Conservation (phyloP, 2,113 vertebrate species). For the Mandrillus leucophaeus region DNA sequence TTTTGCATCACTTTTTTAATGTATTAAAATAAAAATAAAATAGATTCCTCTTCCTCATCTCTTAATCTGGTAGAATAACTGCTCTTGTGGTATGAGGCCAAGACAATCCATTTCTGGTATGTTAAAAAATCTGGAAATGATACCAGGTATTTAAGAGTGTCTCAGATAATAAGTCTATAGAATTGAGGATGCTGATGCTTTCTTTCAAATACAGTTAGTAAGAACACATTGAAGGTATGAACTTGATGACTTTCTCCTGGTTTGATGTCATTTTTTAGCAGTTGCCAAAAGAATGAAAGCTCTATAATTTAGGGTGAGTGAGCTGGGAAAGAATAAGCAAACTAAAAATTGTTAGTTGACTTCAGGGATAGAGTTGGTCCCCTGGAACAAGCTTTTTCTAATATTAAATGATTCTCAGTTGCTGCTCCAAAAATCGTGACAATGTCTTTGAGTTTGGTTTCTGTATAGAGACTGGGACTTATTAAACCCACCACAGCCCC, state of each 20-base stretch:
- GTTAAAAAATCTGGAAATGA: background rate
- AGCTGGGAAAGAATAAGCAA: constrained; percentile 20
- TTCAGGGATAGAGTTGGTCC: background rate
- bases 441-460: constrained; percentile 68
- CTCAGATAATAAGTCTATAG: background rate
- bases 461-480: constrained; percentile 44
- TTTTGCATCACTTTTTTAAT: background rate
- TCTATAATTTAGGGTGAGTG: constrained; percentile 56
- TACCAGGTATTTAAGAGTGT: background rate
- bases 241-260: background rate
- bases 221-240: background rate
- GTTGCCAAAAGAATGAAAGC: constrained; percentile 51
- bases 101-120: background rate
- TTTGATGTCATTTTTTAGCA: constrained; percentile 14
- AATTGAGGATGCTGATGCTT: background rate
- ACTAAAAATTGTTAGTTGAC: constrained; percentile 45
- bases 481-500: constrained; percentile 50
- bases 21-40: background rate
- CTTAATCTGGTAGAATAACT: background rate
- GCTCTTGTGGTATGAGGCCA: background rate
- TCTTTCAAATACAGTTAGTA: background rate
- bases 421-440: constrained; percentile 56
- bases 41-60: background rate
- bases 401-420: constrained; percentile 52
- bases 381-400: constrained; percentile 34